These are phyloP conservation scores for Ormyrus labotus DNA, from an alignment of 2,888 invertebrate species.

Conservation along the genomic window DNA sequence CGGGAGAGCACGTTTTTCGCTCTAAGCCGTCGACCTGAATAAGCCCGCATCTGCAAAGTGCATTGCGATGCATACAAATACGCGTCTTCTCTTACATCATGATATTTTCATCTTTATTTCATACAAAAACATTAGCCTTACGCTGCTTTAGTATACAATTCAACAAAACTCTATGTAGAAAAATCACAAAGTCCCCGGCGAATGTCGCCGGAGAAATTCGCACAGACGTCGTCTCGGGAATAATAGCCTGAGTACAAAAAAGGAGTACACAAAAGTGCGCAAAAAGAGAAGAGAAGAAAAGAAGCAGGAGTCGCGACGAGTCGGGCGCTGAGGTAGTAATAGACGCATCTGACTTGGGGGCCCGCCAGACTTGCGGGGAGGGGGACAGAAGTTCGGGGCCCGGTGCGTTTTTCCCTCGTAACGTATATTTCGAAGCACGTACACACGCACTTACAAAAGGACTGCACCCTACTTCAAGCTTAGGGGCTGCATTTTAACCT, in stretches of 20 bases:
- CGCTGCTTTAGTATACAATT: not conserved
- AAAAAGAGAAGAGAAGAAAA: conserved; percentile 7
- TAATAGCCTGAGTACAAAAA: conserved; percentile 21
- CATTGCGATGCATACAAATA: conserved; percentile 12
- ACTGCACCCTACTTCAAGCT: conserved; percentile 63
- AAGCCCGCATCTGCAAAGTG: conserved; percentile 35
- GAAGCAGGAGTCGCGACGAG: conserved; percentile 25
- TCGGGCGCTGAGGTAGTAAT: conserved; percentile 26
- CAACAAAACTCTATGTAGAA: not conserved
- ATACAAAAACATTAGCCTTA: not conserved
- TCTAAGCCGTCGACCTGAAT: conserved; percentile 7
- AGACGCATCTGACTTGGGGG: conserved; percentile 51
- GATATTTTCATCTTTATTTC: not conserved
- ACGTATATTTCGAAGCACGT: conserved; percentile 74
- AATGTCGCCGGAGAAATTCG: conserved; percentile 6
- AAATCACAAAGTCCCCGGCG: conserved; percentile 19
- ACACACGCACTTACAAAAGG: conserved; percentile 68
- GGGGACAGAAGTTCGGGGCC: conserved; percentile 61
- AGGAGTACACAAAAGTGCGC: conserved; percentile 27
- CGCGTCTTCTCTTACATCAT: not conserved
- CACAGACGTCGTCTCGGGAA: conserved; percentile 7
- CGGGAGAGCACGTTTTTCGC: not conserved
- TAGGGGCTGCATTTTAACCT: conserved; percentile 47
- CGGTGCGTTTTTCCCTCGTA: conserved; percentile 72
- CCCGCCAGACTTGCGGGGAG: conserved; percentile 13